Evolutionary conservation across 2,797 vertebrate genomes (phyloP).

Genomic region (Poecilia velifera): DNA sequence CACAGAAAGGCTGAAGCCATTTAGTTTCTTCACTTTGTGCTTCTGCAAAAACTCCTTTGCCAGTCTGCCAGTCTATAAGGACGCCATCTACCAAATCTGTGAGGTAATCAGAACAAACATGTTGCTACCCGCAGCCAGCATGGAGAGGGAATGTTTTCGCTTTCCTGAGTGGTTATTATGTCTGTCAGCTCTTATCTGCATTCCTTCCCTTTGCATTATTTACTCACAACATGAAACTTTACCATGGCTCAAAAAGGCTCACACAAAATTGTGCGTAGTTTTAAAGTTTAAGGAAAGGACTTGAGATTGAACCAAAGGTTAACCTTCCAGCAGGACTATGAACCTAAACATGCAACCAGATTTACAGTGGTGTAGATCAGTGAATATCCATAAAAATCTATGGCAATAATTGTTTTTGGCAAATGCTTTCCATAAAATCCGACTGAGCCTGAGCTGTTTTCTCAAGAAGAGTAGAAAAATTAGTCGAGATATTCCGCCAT

Average conservation of each 20-base stretch:
- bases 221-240: background rate
- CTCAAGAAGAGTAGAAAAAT: background rate
- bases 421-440: background rate
- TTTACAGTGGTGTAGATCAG: background rate
- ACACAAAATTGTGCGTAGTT: background rate
- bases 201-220: background rate
- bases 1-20: slow-evolving; percentile 62
- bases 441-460: background rate
- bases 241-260: no score
- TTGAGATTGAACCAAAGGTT: background rate
- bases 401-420: background rate
- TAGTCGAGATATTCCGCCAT: background rate
- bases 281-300: background rate
- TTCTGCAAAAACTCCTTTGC: slow-evolving; percentile 80
- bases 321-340: background rate
- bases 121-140: background rate
- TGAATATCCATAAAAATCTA: background rate
- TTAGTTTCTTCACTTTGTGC: slow-evolving; percentile 71
- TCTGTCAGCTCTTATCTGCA: background rate
- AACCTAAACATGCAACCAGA: background rate
- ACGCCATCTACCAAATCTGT: slow-evolving; percentile 78
- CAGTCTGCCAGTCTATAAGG: slow-evolving; percentile 76
- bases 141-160: background rate
- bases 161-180: background rate
- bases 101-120: slow-evolving; percentile 72